A percentile compares a stretch with the other conserved stretches of the same genome.
Conservation (phyloP, 2,797 vertebrate species). For the Coregonus ussuriensis region DNA sequence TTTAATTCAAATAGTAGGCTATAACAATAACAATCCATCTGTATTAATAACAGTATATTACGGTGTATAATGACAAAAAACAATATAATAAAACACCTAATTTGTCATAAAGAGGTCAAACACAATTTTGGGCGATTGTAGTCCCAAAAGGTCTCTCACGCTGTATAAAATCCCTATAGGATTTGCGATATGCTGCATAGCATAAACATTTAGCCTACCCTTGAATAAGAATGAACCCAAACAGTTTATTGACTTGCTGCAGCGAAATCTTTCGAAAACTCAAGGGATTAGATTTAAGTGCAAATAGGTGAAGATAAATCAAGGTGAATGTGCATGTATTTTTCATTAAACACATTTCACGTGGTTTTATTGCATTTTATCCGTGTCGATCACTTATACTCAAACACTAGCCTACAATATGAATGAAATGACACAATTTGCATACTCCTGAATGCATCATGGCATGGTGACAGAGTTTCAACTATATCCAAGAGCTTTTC, state of each 20-base stretch:
- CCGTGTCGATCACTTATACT: not conserved
- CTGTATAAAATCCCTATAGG: not conserved
- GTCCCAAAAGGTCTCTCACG: no score
- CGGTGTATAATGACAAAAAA: not conserved
- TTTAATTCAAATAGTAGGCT: not conserved
- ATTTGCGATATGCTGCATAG: not conserved
- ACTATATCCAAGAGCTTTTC: not conserved
- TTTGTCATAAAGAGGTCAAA: not conserved
- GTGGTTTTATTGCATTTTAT: constrained; percentile 19
- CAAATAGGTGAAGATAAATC: constrained; percentile 25
- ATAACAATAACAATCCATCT: not conserved
- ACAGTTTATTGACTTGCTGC: constrained; percentile 33
- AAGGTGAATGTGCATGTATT: constrained; percentile 17
- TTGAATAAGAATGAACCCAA: not conserved
- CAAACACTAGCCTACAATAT: not conserved
- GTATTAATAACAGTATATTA: not conserved
- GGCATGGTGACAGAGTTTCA: not conserved
- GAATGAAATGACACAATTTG: not conserved
- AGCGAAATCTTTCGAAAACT: constrained; percentile 28
- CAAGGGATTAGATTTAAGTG: constrained; percentile 28
- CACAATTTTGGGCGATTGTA: not conserved
- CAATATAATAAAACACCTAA: no score
- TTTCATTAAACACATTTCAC: constrained; percentile 10
- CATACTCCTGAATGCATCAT: not conserved
- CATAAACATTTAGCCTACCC: not conserved